Evolutionary conservation across 2,113 vertebrate species (phyloP), one percentile per base, ranked within the genome.

Genomic region (Zosterops hypoxanthus): DNA sequence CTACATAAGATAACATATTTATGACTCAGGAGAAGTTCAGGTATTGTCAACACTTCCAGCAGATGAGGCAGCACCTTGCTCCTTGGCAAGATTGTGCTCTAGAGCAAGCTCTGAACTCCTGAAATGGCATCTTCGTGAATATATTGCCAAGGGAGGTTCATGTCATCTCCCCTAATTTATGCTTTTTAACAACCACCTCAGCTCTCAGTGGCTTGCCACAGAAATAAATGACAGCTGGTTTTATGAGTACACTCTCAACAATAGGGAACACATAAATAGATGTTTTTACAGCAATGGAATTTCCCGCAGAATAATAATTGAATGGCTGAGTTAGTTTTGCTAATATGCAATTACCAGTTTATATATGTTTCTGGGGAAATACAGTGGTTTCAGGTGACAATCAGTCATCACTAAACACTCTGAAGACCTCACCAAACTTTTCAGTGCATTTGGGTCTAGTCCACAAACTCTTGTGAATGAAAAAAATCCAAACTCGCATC

Each of bases 291-390:
- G 53, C 13, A 34, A 6, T 9, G 57, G 53, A 80, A 57, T 50
- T 91, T 75, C 25, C 73, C 57, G 61, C 50, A 64, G 34, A 69
- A 90, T 86, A 80, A 44, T 65, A 95, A 91, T 12, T 47, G 42
- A 94, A 90, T 85, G 60, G 57, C 39, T 95, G 47, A n/a, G 47
- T 92, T 90, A 88, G 82, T 90, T 97, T 89, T 56, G 55, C 21
- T 81, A 83, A 82, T 68, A 94, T 63, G 63, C 34, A 90, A 79
- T 76, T 80, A 86, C 33, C 21, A 92, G 50, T 3, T 41, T 44
- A 11, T 33, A 19, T 20, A 42, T 14, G 2, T 66, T 96, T 95
- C 76, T 52, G 53, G 33, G 75, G 64, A 70, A 92, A 63, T 75
- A 39, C 10, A 55, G 60, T 52, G 42, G n/a, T 73, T 88, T 70